These are phyloP conservation scores for Macropis europaea DNA, from an alignment of 2,888 invertebrate genomes.

Conservation along the genomic window DNA sequence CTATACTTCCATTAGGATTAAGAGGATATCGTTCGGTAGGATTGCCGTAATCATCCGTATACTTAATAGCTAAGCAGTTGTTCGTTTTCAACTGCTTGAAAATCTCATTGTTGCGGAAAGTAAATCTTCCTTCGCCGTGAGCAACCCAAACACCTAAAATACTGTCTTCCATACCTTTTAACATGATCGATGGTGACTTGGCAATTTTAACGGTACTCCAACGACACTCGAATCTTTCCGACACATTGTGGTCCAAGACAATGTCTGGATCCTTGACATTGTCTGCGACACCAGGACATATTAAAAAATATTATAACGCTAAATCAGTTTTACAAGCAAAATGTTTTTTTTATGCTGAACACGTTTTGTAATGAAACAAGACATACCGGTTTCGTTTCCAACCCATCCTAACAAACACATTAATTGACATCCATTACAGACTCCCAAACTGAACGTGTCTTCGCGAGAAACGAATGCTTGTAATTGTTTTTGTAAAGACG, in stretches of 20 bases:
- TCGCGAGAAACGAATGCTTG: constrained; percentile 85
- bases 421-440: constrained; percentile 99
- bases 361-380: neutral
- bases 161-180: constrained; percentile 93
- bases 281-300: neutral
- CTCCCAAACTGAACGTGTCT: constrained; percentile 96
- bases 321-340: neutral
- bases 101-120: constrained; percentile 81
- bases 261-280: constrained; percentile 76
- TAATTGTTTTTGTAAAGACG: constrained; percentile 88
- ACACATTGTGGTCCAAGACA: constrained; percentile 91
- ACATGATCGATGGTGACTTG: constrained; percentile 89
- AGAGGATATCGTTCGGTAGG: constrained; percentile 93
- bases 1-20: constrained; percentile 95
- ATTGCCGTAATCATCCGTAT: constrained; percentile 89
- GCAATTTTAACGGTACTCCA: constrained; percentile 88
- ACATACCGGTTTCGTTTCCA: constrained; percentile 79
- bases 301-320: neutral
- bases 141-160: constrained; percentile 97
- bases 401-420: constrained; percentile 97
- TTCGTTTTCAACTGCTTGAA: constrained; percentile 81
- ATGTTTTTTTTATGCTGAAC: neutral
- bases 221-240: constrained; percentile 92
- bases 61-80: constrained; percentile 89
- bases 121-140: constrained; percentile 95